Evolutionary conservation across 2,888 invertebrate genomes (phyloP).

Genomic region (Chrysolina americana): DNA sequence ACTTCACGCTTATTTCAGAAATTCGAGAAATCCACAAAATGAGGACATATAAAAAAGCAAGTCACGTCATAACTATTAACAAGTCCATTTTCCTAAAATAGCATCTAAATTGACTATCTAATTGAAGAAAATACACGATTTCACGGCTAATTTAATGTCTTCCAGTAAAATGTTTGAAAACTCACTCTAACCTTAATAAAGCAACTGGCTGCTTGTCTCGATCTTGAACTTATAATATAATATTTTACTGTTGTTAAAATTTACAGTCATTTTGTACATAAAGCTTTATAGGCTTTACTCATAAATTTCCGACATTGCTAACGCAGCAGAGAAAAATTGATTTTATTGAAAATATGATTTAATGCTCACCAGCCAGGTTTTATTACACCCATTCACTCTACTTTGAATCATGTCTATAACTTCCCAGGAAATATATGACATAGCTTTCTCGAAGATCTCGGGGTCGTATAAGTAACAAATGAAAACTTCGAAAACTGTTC

Average conservation of each 20-base stretch:
- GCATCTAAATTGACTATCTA: conserved; percentile 21
- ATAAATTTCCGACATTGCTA: conserved; percentile 59
- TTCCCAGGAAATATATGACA: conserved; percentile 14
- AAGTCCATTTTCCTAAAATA: conserved; percentile 22
- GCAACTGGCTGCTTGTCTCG: conserved; percentile 24
- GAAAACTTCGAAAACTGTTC: not conserved
- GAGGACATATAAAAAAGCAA: not conserved
- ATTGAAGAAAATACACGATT: conserved; percentile 27
- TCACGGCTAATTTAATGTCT: conserved; percentile 34
- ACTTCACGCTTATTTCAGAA: not conserved
- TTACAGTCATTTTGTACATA: conserved; percentile 64
- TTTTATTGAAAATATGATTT: conserved; percentile 70
- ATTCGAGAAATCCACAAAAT: conserved; percentile 8
- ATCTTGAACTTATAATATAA: conserved; percentile 43
- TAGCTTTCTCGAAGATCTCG: not conserved
- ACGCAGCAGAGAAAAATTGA: conserved; percentile 59
- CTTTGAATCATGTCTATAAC: conserved; percentile 13
- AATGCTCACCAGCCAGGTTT: conserved; percentile 54
- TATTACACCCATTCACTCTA: conserved; percentile 22
- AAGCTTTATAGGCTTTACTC: conserved; percentile 64
- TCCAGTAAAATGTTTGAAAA: conserved; percentile 27
- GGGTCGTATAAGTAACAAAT: not conserved
- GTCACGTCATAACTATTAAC: conserved; percentile 13
- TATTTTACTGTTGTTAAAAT: conserved; percentile 66
- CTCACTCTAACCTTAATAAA: conserved; percentile 26